These are phyloP conservation scores for Manacus vitellinus DNA, from an alignment of 2,113 vertebrate species.

Conservation along the genomic window DNA sequence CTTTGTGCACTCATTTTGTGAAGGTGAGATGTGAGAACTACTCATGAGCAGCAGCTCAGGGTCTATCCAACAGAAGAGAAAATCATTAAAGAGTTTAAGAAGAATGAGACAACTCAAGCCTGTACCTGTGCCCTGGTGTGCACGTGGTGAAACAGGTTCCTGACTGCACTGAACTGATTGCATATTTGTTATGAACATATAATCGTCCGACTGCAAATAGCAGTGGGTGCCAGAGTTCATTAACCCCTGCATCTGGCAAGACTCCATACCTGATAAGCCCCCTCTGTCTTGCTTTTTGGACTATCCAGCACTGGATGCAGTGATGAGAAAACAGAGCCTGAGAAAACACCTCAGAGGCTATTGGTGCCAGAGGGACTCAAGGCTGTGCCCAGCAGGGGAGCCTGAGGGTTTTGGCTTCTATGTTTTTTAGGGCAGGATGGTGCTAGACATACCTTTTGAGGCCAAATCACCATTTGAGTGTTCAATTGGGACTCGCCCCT, in stretches of 20 bases:
- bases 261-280: rapidly evolving
- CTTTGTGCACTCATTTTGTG: not conserved
- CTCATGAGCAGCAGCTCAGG: not conserved
- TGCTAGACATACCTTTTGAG: not conserved
- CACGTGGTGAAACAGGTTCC: not conserved
- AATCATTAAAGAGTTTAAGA: not conserved
- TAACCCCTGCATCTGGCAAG: not conserved
- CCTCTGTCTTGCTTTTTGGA: not conserved
- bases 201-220: not conserved
- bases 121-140: not conserved
- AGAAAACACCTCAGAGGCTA: not conserved
- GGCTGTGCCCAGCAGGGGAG: not conserved
- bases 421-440: not conserved
- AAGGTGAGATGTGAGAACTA: not conserved
- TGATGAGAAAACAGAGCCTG: not conserved
- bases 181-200: not conserved
- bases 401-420: rapidly evolving
- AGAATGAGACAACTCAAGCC: not conserved
- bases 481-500: not conserved
- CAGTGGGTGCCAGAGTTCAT: not conserved
- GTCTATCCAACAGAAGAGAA: not conserved
- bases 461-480: not conserved
- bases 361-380: not conserved
- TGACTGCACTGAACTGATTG: not conserved
- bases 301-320: not conserved